Conservation (phyloP, 2,888 invertebrate genomes). For the Operophtera brumata region DNA sequence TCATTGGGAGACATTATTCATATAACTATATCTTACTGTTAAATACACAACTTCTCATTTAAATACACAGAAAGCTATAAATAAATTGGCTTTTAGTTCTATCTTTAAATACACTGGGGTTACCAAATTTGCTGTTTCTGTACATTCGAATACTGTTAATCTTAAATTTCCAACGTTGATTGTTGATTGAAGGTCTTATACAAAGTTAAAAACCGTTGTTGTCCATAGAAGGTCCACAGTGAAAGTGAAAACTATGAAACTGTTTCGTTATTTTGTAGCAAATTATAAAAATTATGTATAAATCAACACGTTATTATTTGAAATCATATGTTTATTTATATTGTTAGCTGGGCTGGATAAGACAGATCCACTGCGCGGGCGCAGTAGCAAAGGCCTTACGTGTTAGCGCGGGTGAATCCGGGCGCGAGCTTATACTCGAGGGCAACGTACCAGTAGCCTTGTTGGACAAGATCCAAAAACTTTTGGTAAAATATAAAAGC, state of each 20-base stretch:
- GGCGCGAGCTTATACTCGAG: constrained; percentile 58
- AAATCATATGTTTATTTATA: not conserved
- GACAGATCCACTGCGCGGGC: constrained; percentile 53
- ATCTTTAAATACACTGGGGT: too few species aligned
- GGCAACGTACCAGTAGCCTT: constrained; percentile 63
- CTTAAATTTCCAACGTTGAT: too few species aligned
- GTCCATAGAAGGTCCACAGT: not conserved
- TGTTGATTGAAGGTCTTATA: too few species aligned
- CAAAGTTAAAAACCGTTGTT: too few species aligned
- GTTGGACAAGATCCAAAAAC: constrained; percentile 67
- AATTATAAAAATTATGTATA: constrained; percentile 3
- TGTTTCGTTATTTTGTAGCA: constrained; percentile 5
- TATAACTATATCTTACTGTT: too few species aligned
- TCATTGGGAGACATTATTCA: too few species aligned
- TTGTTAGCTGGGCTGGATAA: not conserved
- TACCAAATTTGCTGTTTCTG: too few species aligned
- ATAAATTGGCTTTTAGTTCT: too few species aligned
- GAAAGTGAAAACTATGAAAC: constrained; percentile 1
- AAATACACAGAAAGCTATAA: too few species aligned
- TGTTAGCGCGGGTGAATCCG: constrained; percentile 53
- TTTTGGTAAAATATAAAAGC: constrained; percentile 75
- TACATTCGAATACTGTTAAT: too few species aligned
- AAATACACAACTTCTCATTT: too few species aligned
- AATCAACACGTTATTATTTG: not conserved
- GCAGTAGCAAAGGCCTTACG: constrained; percentile 55